Base-by-base conservation (phyloP, 2,113 vertebrate genomes). In the Calidris pygmaea region DNA sequence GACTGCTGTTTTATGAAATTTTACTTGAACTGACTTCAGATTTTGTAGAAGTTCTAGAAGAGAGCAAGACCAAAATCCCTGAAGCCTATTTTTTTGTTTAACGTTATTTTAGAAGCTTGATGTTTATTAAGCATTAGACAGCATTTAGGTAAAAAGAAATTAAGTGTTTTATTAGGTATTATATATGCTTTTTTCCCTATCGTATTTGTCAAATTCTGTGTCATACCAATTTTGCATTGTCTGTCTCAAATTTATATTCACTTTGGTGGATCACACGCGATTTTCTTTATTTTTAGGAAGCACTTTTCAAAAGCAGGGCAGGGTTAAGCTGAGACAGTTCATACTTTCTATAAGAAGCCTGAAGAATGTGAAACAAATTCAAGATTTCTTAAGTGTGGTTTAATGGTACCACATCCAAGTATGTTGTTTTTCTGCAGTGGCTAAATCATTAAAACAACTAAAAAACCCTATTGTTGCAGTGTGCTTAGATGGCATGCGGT, bases 231-330 rank as follows among this genome's bases (percentile, higher is more conserved):
- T 85, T 83, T 80, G 37, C 7, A 1, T 71, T 58, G 23, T 74
- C 41, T 91, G 0, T 86, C 47, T 90, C 23, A 47, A 71, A 58
- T 80, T 62, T 86, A 8, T 80, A 22, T 85, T 94, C 5, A 7
- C 22, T 66, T 18, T 63, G 21, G 14, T 85, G n/a, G 34, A 39
- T 94, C 72, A 92, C 21, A 34, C 21, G 81, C 0, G 0, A 24
- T 94, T 79, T 91, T 90, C 48, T 96, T 92, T 91, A 52, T 82
- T 97, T 95, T 78, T 89, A 97, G 96, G 96, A 91, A 77, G 39
- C 77, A 60, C 0, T 83, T 94, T 75, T 92, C 75, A 81, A 94
- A 96, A 92, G 59, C 37, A 92, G 53, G 58, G 30, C 76, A 97
- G 75, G 79, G 41, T 77, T 96, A 90, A 96, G 23, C 65, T 90